Conservation (phyloP, 2,113 vertebrate genomes). For the Clarias gariepinus region DNA sequence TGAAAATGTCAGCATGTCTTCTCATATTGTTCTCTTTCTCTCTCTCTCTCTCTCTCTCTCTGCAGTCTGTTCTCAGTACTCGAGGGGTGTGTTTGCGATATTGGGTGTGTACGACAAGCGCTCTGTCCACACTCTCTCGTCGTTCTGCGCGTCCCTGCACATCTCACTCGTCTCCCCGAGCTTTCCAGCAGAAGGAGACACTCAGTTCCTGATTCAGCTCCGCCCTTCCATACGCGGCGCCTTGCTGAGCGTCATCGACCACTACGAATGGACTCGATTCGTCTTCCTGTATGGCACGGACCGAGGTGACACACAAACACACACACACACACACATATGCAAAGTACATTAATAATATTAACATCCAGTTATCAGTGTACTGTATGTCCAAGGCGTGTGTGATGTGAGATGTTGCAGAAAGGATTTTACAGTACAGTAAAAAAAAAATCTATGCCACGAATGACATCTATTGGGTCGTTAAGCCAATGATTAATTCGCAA, state of each 20-base stretch:
- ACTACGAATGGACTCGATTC: slow-evolving; percentile 95
- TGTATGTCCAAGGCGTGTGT: not conserved
- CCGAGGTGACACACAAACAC: slow-evolving; percentile 77
- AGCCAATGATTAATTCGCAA: not conserved
- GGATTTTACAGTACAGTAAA: not conserved
- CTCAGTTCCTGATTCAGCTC: slow-evolving; percentile 95
- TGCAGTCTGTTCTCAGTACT: slow-evolving; percentile 98
- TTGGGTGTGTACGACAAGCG: slow-evolving; percentile 98
- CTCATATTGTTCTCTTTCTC: not conserved
- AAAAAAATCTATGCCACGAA: not conserved
- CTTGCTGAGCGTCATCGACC: slow-evolving; percentile 89
- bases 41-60: slow-evolving; percentile 10
- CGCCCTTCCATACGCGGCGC: slow-evolving; percentile 91
- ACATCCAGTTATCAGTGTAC: not conserved
- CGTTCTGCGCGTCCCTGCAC: slow-evolving; percentile 98
- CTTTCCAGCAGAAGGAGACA: slow-evolving; percentile 94
- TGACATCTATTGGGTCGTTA: not conserved
- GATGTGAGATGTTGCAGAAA: no score
- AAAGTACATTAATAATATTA: not conserved
- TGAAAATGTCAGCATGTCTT: not conserved
- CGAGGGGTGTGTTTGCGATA: slow-evolving; percentile 96
- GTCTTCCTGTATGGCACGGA: slow-evolving; percentile 98
- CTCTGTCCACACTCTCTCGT: slow-evolving; percentile 96
- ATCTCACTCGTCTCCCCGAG: slow-evolving; percentile 97
- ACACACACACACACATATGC: not conserved